Conservation (phyloP, 2,888 invertebrate genomes). For the Adelphocoris suturalis region DNA sequence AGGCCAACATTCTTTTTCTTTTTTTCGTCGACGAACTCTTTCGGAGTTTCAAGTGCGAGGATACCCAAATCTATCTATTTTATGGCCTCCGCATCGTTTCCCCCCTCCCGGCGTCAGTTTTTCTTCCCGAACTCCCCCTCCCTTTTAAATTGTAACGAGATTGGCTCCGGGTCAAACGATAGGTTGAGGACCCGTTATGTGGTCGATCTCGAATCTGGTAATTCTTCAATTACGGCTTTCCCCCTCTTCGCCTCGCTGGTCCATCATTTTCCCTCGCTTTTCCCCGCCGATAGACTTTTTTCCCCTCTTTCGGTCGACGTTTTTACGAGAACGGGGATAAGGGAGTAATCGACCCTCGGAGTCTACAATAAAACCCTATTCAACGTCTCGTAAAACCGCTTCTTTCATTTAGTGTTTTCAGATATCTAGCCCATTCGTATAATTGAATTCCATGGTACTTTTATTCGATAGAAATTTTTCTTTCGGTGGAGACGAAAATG, state of each 20-base stretch:
- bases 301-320: background rate
- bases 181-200: background rate
- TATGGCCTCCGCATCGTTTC: background rate
- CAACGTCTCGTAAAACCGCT: background rate
- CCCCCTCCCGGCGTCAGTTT: no score
- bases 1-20: background rate
- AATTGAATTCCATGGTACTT: background rate
- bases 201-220: background rate
- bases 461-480: no score
- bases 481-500: no score
- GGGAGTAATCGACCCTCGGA: background rate
- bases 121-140: background rate
- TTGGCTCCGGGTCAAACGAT: background rate
- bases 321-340: background rate
- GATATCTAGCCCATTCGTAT: background rate
- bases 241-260: background rate
- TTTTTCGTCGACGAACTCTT: background rate
- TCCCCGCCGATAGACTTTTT: background rate
- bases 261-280: background rate
- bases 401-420: conserved; percentile 6
- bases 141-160: background rate
- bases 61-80: background rate
- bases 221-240: background rate
- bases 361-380: background rate
- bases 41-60: background rate